Conservation (phyloP, 2,888 invertebrate genomes). For the Dasypogon diadema region DNA sequence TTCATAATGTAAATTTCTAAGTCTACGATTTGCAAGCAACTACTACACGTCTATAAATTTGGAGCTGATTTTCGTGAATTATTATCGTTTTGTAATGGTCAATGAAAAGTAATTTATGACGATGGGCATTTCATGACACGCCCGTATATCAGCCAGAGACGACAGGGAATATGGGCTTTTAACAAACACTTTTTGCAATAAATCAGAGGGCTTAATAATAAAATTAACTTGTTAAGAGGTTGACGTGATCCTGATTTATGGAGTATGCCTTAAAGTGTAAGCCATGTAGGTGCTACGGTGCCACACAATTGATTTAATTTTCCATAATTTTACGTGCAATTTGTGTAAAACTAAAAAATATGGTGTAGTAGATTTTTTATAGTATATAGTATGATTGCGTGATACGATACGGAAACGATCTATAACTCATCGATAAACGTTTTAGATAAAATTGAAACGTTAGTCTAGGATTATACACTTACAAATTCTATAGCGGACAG, state of each 20-base stretch:
- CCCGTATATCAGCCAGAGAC: constrained; percentile 49
- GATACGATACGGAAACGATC: too few species aligned
- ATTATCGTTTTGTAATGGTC: constrained; percentile 50
- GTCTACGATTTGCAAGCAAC: not conserved
- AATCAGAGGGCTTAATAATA: constrained; percentile 55
- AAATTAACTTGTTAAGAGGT: constrained; percentile 55
- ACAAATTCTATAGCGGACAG: too few species aligned
- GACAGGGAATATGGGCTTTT: constrained; percentile 54
- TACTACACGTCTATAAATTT: constrained; percentile 41
- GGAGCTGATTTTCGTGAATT: constrained; percentile 53
- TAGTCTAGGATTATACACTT: too few species aligned
- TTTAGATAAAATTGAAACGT: too few species aligned
- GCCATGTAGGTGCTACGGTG: not conserved
- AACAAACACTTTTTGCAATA: constrained; percentile 46
- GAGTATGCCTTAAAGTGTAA: not conserved
- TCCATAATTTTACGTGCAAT: not conserved
- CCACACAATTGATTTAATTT: not conserved
- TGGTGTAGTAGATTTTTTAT: too few species aligned
- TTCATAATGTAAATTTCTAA: not conserved
- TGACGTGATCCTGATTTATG: constrained; percentile 54
- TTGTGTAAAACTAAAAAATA: too few species aligned
- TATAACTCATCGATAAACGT: too few species aligned
- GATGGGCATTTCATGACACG: constrained; percentile 49
- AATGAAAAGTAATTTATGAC: constrained; percentile 50
- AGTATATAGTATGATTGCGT: too few species aligned